Base-by-base conservation (phyloP, 2,797 vertebrate species). In the Adelosebastes latens region DNA sequence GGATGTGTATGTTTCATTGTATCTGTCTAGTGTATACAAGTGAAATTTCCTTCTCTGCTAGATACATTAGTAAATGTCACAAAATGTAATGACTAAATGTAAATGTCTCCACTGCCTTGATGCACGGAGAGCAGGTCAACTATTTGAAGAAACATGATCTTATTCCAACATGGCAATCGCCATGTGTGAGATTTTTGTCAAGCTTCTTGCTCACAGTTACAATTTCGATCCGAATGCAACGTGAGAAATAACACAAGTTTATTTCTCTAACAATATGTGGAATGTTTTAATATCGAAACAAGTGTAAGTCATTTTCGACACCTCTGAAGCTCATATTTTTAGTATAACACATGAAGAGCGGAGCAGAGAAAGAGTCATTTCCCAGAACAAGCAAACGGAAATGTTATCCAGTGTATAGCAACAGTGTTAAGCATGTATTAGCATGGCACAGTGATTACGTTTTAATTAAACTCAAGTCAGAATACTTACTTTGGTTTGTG, bases 11-110 rank as follows among this genome's bases (percentile, higher is more conserved):
- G 3, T 76, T 81, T 67, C 42, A 63, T 56, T 72, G 42, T 18
- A 11, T 77, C 27, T 67, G 2, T 52, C 36, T 12, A 20, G 31
- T 59, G 52, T 8, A 32, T 52, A 52, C 32, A 70, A 27, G 58
- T 32, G 18, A 75, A 34, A 24, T 70, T 70, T 52, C 7, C 42
- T 29, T 69, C 25, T 80, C 52, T 61, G 55, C 34, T 56, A 29
- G 70, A 79, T 39, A 39, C 69, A 53, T 78, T 79, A 56, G 58
- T 73, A 69, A 87, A 85, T 77, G 65, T 81, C 66, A 79, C 71
- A 75, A 69, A 74, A 42, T 42, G 14, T 0, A 42, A 42, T 42
- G 39, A 42, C 39, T 42, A 42, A 13, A 39, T 42, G 39, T 42
- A 46, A 39, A 73, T 27, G 56, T 22, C 16, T 56, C 29, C 16